A percentile compares a stretch with the other conserved stretches of the same genome.
These are phyloP conservation scores for Centropus bengalensis DNA, from an alignment of 2,113 vertebrate species.

Conservation along the genomic window DNA sequence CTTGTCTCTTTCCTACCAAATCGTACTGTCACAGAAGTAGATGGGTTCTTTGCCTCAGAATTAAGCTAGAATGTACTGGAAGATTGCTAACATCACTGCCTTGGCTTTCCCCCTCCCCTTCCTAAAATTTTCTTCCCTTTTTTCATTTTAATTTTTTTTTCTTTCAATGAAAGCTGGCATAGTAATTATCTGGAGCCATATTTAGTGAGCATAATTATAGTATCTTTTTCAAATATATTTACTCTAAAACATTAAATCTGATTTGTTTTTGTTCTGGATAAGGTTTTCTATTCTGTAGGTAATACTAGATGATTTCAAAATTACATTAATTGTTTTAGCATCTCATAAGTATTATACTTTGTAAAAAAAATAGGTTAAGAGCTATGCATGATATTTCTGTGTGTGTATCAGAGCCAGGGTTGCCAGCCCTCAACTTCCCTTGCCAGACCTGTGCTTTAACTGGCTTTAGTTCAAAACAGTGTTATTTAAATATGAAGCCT, in stretches of 20 bases:
- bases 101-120: background rate
- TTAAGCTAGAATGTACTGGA: conserved; percentile 20
- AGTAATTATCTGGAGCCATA: conserved; percentile 28
- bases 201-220: conserved; percentile 30
- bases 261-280: background rate
- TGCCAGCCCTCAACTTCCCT: background rate
- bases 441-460: background rate
- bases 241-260: background rate
- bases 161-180: background rate
- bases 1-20: conserved; percentile 6
- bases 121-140: conserved; percentile 4
- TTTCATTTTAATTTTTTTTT: background rate
- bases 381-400: background rate
- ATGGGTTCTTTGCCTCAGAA: background rate
- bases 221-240: conserved; percentile 40
- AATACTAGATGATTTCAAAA: background rate
- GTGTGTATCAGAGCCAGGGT: background rate
- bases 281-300: background rate
- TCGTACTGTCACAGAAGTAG: background rate
- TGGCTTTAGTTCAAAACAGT: background rate
- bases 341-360: background rate
- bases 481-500: background rate
- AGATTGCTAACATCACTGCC: background rate
- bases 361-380: background rate
- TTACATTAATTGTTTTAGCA: background rate